A percentile compares a stretch with the other conserved stretches of the same genome.
phyloP scores from a whole-genome alignment of 2,888 invertebrate genomes.

The Hydrotaea cyrtoneurina region DNA sequence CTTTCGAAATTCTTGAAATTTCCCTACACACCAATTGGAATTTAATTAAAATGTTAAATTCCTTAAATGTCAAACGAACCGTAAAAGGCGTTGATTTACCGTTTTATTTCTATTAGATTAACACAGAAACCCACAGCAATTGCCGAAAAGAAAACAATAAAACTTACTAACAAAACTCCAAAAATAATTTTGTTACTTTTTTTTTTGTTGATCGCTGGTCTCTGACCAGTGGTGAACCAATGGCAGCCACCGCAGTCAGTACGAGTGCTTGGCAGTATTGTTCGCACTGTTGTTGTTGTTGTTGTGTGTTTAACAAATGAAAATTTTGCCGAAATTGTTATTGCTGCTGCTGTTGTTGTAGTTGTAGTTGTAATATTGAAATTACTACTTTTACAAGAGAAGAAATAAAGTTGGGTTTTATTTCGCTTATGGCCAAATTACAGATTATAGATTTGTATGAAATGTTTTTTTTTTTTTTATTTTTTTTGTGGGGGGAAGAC shows the following conservation, averaged over 20 bases:
- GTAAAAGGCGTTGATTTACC: slow-evolving; percentile 67
- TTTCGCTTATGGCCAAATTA: slow-evolving; percentile 64
- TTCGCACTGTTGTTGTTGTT: not conserved
- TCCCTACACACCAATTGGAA: not conserved
- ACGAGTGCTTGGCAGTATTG: slow-evolving; percentile 13
- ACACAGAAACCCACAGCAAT: slow-evolving; percentile 30
- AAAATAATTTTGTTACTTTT: slow-evolving; percentile 57
- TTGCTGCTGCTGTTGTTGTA: slow-evolving; percentile 13
- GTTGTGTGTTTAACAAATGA: slow-evolving; percentile 61
- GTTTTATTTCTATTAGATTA: slow-evolving; percentile 65
- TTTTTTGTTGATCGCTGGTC: slow-evolving; percentile 44
- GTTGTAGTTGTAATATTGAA: slow-evolving; percentile 57
- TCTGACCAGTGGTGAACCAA: slow-evolving; percentile 57
- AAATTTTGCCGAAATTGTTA: slow-evolving; percentile 54
- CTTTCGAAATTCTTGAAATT: slow-evolving; percentile 14
- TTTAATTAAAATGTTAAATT: slow-evolving; percentile 66
- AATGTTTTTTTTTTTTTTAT: slow-evolving; percentile 37
- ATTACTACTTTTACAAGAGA: slow-evolving; percentile 58
- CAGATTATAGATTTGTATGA: slow-evolving; percentile 64
- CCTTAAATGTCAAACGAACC: slow-evolving; percentile 59
- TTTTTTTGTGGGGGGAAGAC: no score
- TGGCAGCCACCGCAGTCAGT: slow-evolving; percentile 24
- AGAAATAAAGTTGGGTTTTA: slow-evolving; percentile 21
- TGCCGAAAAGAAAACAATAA: slow-evolving; percentile 10
- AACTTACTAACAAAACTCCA: slow-evolving; percentile 11